Evolutionary conservation across 1,140 invertebrate genomes (phyloP), one percentile per base, ranked within the genome.

Genomic region (Aricia agestis): DNA sequence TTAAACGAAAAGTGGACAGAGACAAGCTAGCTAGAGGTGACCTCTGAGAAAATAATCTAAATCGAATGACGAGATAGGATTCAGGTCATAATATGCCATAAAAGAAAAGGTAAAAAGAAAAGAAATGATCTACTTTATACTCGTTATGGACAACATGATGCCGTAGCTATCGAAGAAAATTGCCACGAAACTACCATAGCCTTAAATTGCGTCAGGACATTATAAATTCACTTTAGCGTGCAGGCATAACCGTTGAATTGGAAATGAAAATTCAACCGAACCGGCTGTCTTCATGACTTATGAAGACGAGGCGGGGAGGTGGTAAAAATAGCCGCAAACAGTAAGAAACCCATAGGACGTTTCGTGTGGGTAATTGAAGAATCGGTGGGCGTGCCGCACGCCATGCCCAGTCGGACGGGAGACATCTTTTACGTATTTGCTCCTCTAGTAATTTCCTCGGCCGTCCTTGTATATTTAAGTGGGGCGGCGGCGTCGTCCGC

Each of bases 381-480:
- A 70, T 70, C 69, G 66, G 79, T 78, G 79, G 82, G 87, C 86
- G 85, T 84, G 84, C 82, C 78, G 76, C 86, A 89, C 86, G 88
- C 82, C 74, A 89, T 76, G 70, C 81, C 67, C 76, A 79, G 77
- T 72, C 74, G 77, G 77, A 57, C 74, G 66, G 81, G 82, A 86
- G 84, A 84, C 86, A 89, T 89, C 84, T 86, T 89, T 74, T 85
- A 86, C 83, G 82, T 86, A 86, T 89, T 86, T 85, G 87, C 79
- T 77, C 85, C 82, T 85, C 81, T 84, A 77, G 84, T 89, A 91
- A 90, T 89, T 90, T 89, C 80, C 85, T 78, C 81, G 36, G 82
- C 80, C 78, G 83, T 89, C 82, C 85, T 89, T 87, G 86, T 87
- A 89, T 91, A 91, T 91, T 88, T 86, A 89, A 90, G 82, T 82